These are phyloP conservation scores for Campoletis sonorensis DNA, from an alignment of 1,140 invertebrate species.

Conservation along the genomic window DNA sequence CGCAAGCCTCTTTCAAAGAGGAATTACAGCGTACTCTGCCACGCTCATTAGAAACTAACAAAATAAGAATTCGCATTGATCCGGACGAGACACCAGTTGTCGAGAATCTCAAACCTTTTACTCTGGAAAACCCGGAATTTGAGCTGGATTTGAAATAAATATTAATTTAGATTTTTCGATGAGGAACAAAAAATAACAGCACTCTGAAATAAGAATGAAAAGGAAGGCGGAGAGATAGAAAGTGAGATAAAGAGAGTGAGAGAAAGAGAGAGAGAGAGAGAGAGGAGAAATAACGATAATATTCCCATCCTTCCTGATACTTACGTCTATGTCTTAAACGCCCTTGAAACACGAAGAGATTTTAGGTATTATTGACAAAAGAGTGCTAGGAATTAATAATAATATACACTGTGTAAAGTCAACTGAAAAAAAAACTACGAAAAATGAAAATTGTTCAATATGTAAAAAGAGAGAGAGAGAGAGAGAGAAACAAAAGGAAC, in stretches of 20 bases:
- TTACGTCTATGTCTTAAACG: conserved; percentile 37
- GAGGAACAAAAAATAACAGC: conserved; percentile 3
- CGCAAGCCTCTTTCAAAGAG: conserved; percentile 78
- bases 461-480: conserved; percentile 47
- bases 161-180: conserved; percentile 22
- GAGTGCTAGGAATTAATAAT: conserved; percentile 36
- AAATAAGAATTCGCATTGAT: conserved; percentile 82
- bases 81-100: conserved; percentile 83
- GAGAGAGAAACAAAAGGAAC: neutral
- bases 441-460: conserved; percentile 51
- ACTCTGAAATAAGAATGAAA: neutral
- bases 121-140: conserved; percentile 76
- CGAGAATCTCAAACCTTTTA: conserved; percentile 80
- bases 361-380: conserved; percentile 40
- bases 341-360: conserved; percentile 38
- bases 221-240: too few species aligned
- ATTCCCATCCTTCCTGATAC: conserved; percentile 37
- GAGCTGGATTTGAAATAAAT: conserved; percentile 75
- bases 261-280: neutral
- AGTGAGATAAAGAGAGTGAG: neutral
- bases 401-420: conserved; percentile 19
- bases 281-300: conserved; percentile 14
- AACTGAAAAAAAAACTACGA: conserved; percentile 36
- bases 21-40: conserved; percentile 75
- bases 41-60: conserved; percentile 78